Conservation (phyloP, 2,797 vertebrate genomes). For the Pipistrellus pipistrellus region DNA sequence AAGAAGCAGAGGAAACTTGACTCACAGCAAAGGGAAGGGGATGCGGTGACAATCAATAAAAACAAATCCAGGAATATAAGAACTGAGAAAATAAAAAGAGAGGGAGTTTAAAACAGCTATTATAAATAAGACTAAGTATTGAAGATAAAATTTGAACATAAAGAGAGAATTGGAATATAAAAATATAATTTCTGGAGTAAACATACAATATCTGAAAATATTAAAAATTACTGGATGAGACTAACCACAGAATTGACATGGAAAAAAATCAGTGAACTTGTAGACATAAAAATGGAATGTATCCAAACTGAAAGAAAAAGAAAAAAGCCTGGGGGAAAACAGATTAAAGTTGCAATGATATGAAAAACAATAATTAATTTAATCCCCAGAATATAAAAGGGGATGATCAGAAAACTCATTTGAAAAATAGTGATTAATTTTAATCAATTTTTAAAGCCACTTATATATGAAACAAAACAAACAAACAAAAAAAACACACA, state of each 20-base stretch:
- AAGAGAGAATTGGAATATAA: background rate
- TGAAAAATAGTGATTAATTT: slow-evolving; percentile 20
- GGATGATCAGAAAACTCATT: background rate
- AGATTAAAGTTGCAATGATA: background rate
- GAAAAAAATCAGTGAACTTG: background rate
- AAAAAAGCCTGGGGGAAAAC: background rate
- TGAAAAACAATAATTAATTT: slow-evolving; percentile 11
- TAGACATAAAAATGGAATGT: background rate
- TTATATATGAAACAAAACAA: background rate
- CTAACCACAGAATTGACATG: background rate
- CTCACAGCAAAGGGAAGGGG: background rate
- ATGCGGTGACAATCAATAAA: background rate
- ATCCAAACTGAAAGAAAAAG: background rate
- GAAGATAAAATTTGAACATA: slow-evolving; percentile 13
- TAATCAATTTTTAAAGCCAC: slow-evolving; percentile 44
- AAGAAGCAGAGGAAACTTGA: background rate
- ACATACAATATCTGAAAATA: background rate
- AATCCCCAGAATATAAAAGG: background rate
- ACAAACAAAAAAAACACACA: background rate
- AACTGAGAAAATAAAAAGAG: background rate
- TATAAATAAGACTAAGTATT: background rate
- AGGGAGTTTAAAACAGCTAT: background rate
- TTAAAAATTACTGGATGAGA: background rate
- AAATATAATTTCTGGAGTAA: background rate
- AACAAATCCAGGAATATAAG: background rate